Evolutionary conservation across 2,888 invertebrate species (phyloP).

Genomic region (Sinodicranocentrus sp.): DNA sequence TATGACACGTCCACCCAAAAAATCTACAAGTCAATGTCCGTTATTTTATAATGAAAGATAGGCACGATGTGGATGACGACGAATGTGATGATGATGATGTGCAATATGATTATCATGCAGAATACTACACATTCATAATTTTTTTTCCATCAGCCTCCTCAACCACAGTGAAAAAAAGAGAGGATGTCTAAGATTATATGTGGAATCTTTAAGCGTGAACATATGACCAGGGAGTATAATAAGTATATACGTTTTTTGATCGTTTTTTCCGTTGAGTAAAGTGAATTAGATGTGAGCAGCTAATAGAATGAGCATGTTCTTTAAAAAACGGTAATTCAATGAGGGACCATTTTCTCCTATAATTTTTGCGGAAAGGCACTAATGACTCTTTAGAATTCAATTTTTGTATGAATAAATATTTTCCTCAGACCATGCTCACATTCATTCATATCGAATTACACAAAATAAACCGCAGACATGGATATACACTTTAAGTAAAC

Average conservation of each 20-base stretch:
- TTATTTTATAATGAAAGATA: constrained; percentile 63
- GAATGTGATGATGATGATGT: constrained; percentile 35
- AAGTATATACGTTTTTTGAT: constrained; percentile 19
- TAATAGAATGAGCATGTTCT: constrained; percentile 44
- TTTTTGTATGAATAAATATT: constrained; percentile 32
- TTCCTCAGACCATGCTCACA: background rate
- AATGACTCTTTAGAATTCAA: constrained; percentile 65
- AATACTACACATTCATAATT: background rate
- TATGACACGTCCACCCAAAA: constrained; percentile 66
- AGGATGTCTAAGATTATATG: too few relatives aligned
- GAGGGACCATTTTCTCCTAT: constrained; percentile 9
- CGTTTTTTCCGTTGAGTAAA: constrained; percentile 59
- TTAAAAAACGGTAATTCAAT: constrained; percentile 50
- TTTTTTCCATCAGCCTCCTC: background rate
- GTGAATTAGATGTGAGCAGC: constrained; percentile 57
- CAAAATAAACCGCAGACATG: too few relatives aligned
- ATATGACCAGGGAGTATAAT: constrained; percentile 35
- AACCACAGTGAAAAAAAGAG: too few relatives aligned
- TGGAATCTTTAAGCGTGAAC: constrained; percentile 1
- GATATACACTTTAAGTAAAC: too few relatives aligned
- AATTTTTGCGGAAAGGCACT: constrained; percentile 56
- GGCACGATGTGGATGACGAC: constrained; percentile 17
- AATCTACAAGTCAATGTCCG: constrained; percentile 66
- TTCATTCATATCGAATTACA: constrained; percentile 34
- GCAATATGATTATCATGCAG: constrained; percentile 41